phyloP scores from a whole-genome alignment of 2,888 invertebrate species.

The Penaeus monodon region DNA sequence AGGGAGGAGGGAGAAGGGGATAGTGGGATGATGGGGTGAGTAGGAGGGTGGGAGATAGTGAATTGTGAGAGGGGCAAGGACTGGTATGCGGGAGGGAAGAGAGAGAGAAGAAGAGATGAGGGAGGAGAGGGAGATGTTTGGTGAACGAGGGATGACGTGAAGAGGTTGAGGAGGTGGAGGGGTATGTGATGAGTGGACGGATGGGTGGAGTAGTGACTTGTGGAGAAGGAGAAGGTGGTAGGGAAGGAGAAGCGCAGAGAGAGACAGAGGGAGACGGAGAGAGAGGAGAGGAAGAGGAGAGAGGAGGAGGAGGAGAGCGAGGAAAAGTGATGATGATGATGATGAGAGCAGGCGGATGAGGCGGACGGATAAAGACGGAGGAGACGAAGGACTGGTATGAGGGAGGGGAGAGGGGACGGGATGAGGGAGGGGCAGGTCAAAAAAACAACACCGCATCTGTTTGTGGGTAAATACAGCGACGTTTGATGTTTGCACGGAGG shows the following conservation, averaged over 20 bases:
- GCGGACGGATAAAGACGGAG: too few relatives aligned
- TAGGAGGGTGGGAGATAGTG: background rate
- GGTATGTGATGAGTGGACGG: too few relatives aligned
- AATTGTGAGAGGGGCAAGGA: background rate
- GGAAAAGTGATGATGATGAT: too few relatives aligned
- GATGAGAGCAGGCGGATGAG: too few relatives aligned
- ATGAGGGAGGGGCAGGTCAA: too few relatives aligned
- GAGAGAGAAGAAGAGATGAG: background rate
- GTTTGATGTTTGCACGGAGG: background rate
- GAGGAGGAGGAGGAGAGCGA: background rate
- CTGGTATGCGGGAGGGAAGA: background rate
- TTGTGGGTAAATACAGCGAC: background rate
- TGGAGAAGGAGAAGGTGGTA: background rate
- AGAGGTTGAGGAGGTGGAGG: too few relatives aligned
- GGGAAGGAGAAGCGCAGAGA: background rate
- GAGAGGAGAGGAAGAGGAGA: background rate
- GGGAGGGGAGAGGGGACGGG: too few relatives aligned
- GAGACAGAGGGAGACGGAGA: background rate
- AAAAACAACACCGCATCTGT: background rate
- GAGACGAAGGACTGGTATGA: too few relatives aligned
- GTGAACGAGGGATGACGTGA: too few relatives aligned
- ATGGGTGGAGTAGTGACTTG: too few relatives aligned
- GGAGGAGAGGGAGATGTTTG: background rate
- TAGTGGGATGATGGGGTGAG: background rate
- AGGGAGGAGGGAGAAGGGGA: too few relatives aligned